phyloP scores from a whole-genome alignment of 1,140 invertebrate genomes.

The Pseudomyrmex cubaensis region DNA sequence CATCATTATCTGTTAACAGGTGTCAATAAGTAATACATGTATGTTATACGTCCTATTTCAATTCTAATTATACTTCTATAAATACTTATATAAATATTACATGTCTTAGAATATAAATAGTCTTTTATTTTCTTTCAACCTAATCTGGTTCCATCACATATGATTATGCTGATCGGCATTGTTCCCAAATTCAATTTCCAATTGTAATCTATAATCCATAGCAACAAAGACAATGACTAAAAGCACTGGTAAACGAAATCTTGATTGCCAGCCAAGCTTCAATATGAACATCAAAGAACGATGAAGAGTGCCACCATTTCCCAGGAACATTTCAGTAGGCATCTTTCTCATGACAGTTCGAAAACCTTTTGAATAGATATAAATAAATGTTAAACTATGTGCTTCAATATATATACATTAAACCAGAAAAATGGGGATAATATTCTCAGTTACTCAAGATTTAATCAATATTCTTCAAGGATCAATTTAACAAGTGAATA shows the following conservation, averaged over 20 bases:
- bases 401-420: neutral
- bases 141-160: slow-evolving; percentile 29
- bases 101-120: too few species aligned
- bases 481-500: neutral
- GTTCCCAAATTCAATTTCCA: slow-evolving; percentile 83
- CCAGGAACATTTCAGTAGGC: slow-evolving; percentile 75
- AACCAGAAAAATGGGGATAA: neutral
- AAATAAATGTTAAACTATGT: too few species aligned
- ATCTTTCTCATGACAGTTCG: slow-evolving; percentile 69
- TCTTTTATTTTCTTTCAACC: too few species aligned
- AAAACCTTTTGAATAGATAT: neutral
- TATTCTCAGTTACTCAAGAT: neutral
- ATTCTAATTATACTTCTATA: neutral
- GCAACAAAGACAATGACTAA: slow-evolving; percentile 86
- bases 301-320: slow-evolving; percentile 79
- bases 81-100: neutral
- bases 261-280: slow-evolving; percentile 86
- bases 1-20: too few species aligned
- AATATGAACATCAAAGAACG: slow-evolving; percentile 85
- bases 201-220: slow-evolving; percentile 86
- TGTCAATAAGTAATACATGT: too few species aligned
- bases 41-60: too few species aligned
- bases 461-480: neutral
- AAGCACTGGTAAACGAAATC: slow-evolving; percentile 86
- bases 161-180: slow-evolving; percentile 55